Evolutionary conservation across 2,113 vertebrate genomes (phyloP), one percentile per base, ranked within the genome.

Genomic region (Vanacampus margaritifer): DNA sequence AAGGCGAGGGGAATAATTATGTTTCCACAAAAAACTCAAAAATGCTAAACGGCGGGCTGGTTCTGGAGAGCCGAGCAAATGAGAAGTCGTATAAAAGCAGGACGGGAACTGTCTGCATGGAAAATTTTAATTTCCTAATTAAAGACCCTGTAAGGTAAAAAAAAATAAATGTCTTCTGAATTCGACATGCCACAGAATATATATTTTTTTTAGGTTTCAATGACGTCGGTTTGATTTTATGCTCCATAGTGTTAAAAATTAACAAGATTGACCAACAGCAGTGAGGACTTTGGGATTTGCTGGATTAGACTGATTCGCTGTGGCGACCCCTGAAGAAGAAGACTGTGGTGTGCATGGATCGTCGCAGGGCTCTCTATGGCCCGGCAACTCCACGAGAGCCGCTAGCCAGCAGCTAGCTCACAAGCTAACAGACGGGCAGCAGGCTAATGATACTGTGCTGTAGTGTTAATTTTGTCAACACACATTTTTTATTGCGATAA

Each of bases 11-110:
- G 73, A 87, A 83, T 91, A 91, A 92, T 90, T 92, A 90, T 73
- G 86, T 90, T 88, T 91, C 88, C 84, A 86, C 86, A 90, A 87
- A 87, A 81, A 84, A 80, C 77, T 70, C 72, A 80, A 78, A 67
- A 81, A 54, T 45, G 75, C 87, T 90, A 90, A 89, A 91, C 74
- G 84, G 84, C 82, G 65, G 68, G 59, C 68, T 69, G 67, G 77
- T 74, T 76, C 70, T 53, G 67, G 75, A 75, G 67, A 85, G 45
- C 79, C 28, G 74, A 79, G 72, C 37, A 60, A 43, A 74, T 67
- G 28, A 19, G 43, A 43, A 73, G 67, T 60, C 37, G 51, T 51
- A 19, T 50, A 51, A 32, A 57, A 67, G 48, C 48, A 21, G 24
- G 46, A 67, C 41, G 61, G 14, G 26, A 75, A 56, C 32, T 54